These are phyloP conservation scores for Xerus rutilus DNA, from an alignment of 2,797 vertebrate species.

Conservation along the genomic window DNA sequence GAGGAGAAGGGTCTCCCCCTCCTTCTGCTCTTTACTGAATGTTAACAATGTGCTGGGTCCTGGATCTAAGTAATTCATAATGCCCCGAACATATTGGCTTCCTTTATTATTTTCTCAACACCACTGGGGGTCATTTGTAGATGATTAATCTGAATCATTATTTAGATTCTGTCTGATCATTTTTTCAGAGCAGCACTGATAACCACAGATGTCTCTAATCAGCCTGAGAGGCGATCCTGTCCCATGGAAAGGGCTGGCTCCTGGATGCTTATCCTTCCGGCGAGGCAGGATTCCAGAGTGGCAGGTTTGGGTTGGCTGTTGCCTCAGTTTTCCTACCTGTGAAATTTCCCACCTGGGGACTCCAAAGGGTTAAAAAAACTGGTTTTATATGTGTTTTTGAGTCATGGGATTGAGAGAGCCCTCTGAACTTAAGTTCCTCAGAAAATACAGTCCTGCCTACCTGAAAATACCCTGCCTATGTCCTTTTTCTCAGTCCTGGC, in stretches of 20 bases:
- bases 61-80: conserved; percentile 13
- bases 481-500: not conserved
- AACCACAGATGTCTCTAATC: conserved; percentile 23
- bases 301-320: not conserved
- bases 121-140: conserved; percentile 50
- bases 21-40: not conserved
- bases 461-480: too few species aligned
- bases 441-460: not conserved
- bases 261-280: not conserved
- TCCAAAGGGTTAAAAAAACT: not conserved
- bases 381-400: not conserved
- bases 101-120: conserved; percentile 62
- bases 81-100: not conserved
- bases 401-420: not conserved
- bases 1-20: not conserved
- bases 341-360: not conserved
- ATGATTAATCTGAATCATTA: conserved; percentile 69
- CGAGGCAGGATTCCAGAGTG: not conserved
- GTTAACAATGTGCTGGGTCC: not conserved
- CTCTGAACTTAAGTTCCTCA: not conserved
- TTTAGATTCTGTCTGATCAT: conserved; percentile 59
- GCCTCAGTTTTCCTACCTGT: not conserved
- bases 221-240: not conserved
- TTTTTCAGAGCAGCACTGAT: conserved; percentile 39
- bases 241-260: not conserved